Evolutionary conservation across 1,140 invertebrate genomes (phyloP), one percentile per base, ranked within the genome.

Genomic region (Bombus breviceps): DNA sequence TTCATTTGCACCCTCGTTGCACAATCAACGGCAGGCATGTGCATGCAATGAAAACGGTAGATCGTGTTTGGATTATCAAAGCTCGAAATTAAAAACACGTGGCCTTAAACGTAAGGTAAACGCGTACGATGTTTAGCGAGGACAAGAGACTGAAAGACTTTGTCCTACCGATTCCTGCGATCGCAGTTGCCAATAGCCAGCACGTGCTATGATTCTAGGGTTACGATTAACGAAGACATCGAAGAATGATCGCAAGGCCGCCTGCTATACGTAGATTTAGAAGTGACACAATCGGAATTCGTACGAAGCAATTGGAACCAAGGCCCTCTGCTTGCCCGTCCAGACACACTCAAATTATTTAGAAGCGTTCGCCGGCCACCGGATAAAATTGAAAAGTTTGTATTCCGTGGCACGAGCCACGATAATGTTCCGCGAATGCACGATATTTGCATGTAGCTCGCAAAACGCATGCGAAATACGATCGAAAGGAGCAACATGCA

Each of bases 51-150:
- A 41, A 80, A 84, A 78, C 34, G 34, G 22, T 39, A 32, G 74
- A 78, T 87, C 88, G 85, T 87, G 88, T 90, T 89, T 89, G 66
- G 81, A 89, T 89, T 89, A 89, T 85, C 81, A 72, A 84, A 86
- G 85, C 57, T 68, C 73, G 74, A 68, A 82, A 90, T 89, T 78
- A 81, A 89, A 87, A 90, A 85, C 89, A 90, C 88, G 81, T 90
- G 88, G 74, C 62, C 78, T 83, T 64, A 72, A 43, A 39, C 37
- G 57, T 81, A 85, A 77, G 74, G 73, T 85, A 80, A 88, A 78
- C 85, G 74, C 34, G 15, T 68, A 22, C 25, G 47, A 53, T 53
- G 47, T 53, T 53, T 22, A 53, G 43, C 53, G 85, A 79, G 72
- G 62, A 6, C 71, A 43, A 62, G 62, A 32, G 32, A 2, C 28